These are phyloP conservation scores for Pocillopora grandis DNA, from an alignment of 92 coral and sea anemone species.

Conservation along the genomic window DNA sequence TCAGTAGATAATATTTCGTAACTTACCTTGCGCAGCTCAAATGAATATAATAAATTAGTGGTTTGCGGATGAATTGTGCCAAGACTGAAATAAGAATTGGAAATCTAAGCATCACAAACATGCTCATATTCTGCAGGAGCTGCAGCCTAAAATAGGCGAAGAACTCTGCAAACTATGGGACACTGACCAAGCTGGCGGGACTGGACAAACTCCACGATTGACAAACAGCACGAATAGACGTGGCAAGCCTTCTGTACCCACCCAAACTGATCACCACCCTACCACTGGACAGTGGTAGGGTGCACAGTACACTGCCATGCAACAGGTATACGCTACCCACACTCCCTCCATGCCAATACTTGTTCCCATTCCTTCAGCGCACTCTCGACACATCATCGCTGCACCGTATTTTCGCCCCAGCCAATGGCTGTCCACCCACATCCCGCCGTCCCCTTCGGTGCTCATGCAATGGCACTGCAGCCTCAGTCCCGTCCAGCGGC, in stretches of 20 bases:
- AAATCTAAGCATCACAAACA: too few relatives aligned
- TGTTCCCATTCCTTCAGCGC: too few relatives aligned
- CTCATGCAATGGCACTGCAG: constrained; percentile 50
- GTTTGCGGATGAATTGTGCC: too few relatives aligned
- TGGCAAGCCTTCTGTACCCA: constrained; percentile 46
- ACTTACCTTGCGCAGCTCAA: too few relatives aligned
- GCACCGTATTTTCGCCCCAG: constrained; percentile 75
- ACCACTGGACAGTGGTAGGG: constrained; percentile 78
- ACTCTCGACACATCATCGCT: constrained; percentile 73
- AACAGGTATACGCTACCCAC: too few relatives aligned
- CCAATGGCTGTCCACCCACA: constrained; percentile 66
- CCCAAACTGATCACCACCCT: constrained; percentile 51
- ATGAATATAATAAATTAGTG: too few relatives aligned
- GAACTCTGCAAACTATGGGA: constrained; percentile 95
- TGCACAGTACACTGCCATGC: constrained; percentile 70
- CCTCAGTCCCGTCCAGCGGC: constrained; percentile 39
- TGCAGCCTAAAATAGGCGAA: constrained; percentile 91
- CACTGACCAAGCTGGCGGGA: constrained; percentile 44
- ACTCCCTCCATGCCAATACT: too few relatives aligned
- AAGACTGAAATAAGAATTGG: too few relatives aligned
- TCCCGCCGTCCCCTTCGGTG: constrained; percentile 62
- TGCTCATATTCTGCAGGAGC: constrained; percentile 54
- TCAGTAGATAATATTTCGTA: too few relatives aligned
- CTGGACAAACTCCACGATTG: constrained; percentile 40
- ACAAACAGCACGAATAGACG: constrained; percentile 43